Evolutionary conservation across 2,888 invertebrate genomes (phyloP).

Genomic region (Uloborus plumipes): DNA sequence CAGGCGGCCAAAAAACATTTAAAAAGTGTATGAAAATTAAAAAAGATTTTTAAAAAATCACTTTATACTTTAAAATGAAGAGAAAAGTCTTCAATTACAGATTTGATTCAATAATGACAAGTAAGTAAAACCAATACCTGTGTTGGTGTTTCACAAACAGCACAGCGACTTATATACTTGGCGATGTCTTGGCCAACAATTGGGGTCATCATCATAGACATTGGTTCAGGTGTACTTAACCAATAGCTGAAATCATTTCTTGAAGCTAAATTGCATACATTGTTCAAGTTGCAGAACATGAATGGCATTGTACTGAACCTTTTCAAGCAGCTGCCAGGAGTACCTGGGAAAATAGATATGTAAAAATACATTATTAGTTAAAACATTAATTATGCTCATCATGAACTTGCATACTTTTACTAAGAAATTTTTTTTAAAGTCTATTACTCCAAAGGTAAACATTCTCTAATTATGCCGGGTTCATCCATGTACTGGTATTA

Average conservation of each 20-base stretch:
- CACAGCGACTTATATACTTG: slow-evolving; percentile 91
- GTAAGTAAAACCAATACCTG: slow-evolving; percentile 75
- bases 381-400: no score
- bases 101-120: neutral
- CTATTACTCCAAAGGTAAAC: no score
- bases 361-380: neutral
- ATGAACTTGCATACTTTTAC: no score
- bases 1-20: no score
- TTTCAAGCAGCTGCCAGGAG: slow-evolving; percentile 92
- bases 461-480: no score
- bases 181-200: slow-evolving; percentile 85
- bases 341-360: slow-evolving; percentile 73
- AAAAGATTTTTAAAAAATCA: neutral
- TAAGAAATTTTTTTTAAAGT: no score
- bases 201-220: slow-evolving; percentile 98
- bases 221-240: slow-evolving; percentile 90
- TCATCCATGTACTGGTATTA: no score
- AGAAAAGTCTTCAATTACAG: neutral
- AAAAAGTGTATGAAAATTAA: no score
- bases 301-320: slow-evolving; percentile 98
- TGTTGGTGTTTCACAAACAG: slow-evolving; percentile 94
- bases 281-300: slow-evolving; percentile 93
- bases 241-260: slow-evolving; percentile 97
- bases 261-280: slow-evolving; percentile 96
- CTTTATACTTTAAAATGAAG: neutral